phyloP scores from a whole-genome alignment of 2,888 invertebrate genomes.

The Amaurobius ferox region DNA sequence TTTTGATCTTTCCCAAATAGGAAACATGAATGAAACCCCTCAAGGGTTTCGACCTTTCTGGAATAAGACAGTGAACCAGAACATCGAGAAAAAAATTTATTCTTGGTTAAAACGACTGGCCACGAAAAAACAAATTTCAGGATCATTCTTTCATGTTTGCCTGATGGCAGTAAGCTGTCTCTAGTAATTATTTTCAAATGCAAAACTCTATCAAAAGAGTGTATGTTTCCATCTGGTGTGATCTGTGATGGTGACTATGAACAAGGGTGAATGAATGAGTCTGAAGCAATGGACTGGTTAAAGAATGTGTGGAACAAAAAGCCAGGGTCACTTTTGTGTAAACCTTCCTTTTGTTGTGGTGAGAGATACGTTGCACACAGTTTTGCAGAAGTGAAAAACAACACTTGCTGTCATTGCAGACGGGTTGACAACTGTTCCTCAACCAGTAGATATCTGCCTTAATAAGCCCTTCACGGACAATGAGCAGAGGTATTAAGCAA shows the following conservation, averaged over 20 bases:
- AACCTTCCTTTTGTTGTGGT: not conserved
- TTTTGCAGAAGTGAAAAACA: not conserved
- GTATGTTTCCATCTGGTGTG: not conserved
- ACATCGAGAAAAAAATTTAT: not conserved
- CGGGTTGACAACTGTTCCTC: conserved; percentile 55
- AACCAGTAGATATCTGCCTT: conserved; percentile 66
- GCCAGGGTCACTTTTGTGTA: not conserved
- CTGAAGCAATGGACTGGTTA: not conserved
- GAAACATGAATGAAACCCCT: not conserved
- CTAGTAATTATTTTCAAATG: not conserved
- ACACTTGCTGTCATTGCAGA: conserved; percentile 62
- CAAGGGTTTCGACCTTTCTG: not conserved
- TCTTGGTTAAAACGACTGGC: not conserved
- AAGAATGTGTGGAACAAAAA: not conserved
- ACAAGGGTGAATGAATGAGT: not conserved
- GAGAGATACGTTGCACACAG: not conserved
- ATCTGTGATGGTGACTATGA: not conserved
- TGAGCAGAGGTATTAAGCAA: conserved; percentile 42
- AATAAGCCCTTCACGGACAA: conserved; percentile 59
- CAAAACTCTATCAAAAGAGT: not conserved
- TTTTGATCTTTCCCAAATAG: too few species aligned
- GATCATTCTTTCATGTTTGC: not conserved
- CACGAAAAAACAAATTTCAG: not conserved
- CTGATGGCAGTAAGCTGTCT: not conserved
- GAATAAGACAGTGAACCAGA: not conserved